Percentiles rank a stretch among this genome's conserved stretches.
Conservation (phyloP, 2,797 vertebrate species). For the Botia almorhae region DNA sequence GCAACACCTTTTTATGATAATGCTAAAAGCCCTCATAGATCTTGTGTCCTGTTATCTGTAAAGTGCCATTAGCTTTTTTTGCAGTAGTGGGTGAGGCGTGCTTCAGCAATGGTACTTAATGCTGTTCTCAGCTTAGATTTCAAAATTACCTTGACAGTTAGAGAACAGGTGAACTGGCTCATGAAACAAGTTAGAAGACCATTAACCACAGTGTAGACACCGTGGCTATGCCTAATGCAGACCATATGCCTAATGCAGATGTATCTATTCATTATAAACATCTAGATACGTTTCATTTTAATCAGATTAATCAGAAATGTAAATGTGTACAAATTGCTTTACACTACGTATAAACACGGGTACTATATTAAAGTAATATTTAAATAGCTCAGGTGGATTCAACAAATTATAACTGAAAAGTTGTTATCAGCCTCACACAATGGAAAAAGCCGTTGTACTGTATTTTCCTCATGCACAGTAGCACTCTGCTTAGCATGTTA, state of each 20-base stretch:
- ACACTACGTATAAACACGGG: neutral
- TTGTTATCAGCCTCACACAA: neutral
- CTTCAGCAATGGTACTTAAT: conserved; percentile 49
- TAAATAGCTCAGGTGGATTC: neutral
- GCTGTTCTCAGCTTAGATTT: conserved; percentile 51
- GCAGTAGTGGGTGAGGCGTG: conserved; percentile 34
- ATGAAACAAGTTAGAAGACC: conserved; percentile 8
- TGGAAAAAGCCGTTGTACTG: neutral
- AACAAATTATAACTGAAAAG: neutral
- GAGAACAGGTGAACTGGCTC: conserved; percentile 32
- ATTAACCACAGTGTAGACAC: conserved; percentile 7
- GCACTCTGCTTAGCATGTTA: neutral
- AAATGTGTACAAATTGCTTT: neutral
- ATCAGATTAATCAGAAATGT: neutral
- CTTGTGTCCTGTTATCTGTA: conserved; percentile 54
- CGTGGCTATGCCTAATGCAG: conserved; percentile 3
- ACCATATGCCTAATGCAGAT: neutral
- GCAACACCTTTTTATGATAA: conserved; percentile 44
- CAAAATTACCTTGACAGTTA: conserved; percentile 51
- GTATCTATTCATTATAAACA: neutral
- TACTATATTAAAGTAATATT: neutral
- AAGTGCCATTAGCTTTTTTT: conserved; percentile 52
- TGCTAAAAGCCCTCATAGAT: conserved; percentile 55
- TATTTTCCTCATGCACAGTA: neutral
- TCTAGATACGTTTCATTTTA: neutral